phyloP scores from a whole-genome alignment of 2,888 invertebrate genomes.

The Stramonita haemastoma region DNA sequence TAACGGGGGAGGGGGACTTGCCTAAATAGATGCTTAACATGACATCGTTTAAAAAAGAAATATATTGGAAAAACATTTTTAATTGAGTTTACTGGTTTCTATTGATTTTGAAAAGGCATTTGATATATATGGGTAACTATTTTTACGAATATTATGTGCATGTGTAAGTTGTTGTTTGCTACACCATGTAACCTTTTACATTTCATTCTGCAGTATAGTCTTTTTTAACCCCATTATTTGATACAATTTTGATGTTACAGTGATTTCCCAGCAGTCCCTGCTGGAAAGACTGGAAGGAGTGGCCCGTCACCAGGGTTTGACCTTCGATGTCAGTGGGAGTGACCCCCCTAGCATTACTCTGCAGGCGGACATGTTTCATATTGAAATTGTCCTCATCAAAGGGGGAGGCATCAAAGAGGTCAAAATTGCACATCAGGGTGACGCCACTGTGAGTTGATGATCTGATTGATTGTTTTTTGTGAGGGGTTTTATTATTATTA shows the following conservation, averaged over 20 bases:
- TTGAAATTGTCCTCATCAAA: conserved; percentile 92
- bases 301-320: conserved; percentile 88
- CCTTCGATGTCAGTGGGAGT: conserved; percentile 46
- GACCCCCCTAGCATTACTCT: conserved; percentile 81
- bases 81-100: too few relatives aligned
- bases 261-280: conserved; percentile 92
- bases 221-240: too few relatives aligned
- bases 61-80: too few relatives aligned
- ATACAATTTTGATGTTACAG: conserved; percentile 73
- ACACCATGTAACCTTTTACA: too few relatives aligned
- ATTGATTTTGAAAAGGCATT: too few relatives aligned
- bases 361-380: conserved; percentile 96
- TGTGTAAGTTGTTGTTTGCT: too few relatives aligned
- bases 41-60: too few relatives aligned
- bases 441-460: conserved; percentile 61
- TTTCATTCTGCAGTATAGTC: too few relatives aligned
- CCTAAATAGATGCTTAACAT: too few relatives aligned
- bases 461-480: not conserved
- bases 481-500: not conserved
- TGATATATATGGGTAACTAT: too few relatives aligned
- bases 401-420: conserved; percentile 92
- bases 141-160: too few relatives aligned
- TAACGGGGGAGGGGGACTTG: too few relatives aligned
- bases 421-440: conserved; percentile 87
- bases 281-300: conserved; percentile 94